phyloP scores from a whole-genome alignment of 2,113 vertebrate genomes.

The Lamprotornis superbus region DNA sequence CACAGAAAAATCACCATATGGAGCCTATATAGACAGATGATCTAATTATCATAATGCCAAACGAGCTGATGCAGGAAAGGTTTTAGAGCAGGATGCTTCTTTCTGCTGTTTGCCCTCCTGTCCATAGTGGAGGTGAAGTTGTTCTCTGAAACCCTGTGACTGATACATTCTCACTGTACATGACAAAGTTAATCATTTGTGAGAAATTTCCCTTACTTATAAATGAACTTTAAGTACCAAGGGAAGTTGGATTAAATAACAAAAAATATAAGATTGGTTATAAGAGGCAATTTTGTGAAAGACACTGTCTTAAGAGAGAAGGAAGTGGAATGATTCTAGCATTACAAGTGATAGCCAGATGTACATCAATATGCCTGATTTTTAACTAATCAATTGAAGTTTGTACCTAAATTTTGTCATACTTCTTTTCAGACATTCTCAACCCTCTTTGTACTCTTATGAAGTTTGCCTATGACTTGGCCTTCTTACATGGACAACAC shows the following conservation, averaged over 20 bases:
- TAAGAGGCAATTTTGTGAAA: slow-evolving; percentile 6
- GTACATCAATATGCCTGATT: background rate
- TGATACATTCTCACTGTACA: background rate
- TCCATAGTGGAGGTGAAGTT: background rate
- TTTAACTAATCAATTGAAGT: background rate
- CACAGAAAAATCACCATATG: slow-evolving; percentile 59
- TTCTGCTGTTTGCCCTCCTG: slow-evolving; percentile 46
- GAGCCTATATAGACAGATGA: slow-evolving; percentile 58
- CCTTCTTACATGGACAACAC: background rate
- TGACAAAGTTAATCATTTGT: background rate
- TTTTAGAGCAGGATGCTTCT: slow-evolving; percentile 38
- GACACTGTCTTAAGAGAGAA: background rate
- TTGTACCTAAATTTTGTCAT: background rate
- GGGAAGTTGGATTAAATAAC: background rate
- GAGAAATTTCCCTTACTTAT: background rate
- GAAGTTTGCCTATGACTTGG: background rate
- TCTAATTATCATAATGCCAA: slow-evolving; percentile 58
- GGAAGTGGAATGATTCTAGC: background rate
- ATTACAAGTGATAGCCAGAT: slow-evolving; percentile 1
- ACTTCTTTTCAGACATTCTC: background rate
- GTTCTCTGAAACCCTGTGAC: background rate
- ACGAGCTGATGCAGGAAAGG: slow-evolving; percentile 18
- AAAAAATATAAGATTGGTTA: background rate
- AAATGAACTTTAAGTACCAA: background rate
- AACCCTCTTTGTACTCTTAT: background rate